Percentiles rank a stretch among this genome's conserved stretches.
These are phyloP conservation scores for Pteromalus puparum DNA, from an alignment of 1,140 invertebrate genomes.

Conservation along the genomic window DNA sequence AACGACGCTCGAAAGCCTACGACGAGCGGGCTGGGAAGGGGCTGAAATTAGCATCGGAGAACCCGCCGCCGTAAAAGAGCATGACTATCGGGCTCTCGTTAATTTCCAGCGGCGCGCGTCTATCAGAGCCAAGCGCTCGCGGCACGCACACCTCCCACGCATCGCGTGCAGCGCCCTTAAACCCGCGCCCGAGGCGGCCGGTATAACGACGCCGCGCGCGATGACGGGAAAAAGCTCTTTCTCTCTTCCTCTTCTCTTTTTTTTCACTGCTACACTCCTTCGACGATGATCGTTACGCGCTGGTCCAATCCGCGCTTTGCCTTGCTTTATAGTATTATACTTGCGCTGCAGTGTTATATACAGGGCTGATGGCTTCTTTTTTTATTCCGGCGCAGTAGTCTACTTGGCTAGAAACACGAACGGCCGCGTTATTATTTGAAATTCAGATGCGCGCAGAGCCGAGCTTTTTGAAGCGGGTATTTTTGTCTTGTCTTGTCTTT, in stretches of 20 bases:
- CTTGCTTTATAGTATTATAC: neutral
- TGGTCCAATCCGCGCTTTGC: neutral
- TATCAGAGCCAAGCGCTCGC: neutral
- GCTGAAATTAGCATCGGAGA: neutral
- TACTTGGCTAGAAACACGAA: slow-evolving; percentile 38
- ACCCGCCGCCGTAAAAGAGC: neutral
- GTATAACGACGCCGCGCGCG: neutral
- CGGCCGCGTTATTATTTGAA: slow-evolving; percentile 26
- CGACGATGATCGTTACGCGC: slow-evolving; percentile 17
- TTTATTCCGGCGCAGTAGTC: neutral
- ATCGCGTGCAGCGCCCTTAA: slow-evolving; percentile 19
- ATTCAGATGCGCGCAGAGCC: slow-evolving; percentile 7
- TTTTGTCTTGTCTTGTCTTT: no score
- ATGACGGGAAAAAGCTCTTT: neutral
- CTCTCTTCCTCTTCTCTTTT: neutral
- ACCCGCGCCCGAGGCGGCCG: neutral
- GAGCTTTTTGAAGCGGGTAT: no score
- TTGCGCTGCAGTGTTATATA: neutral
- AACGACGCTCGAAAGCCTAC: neutral
- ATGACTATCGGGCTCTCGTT: slow-evolving; percentile 29
- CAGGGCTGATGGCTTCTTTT: neutral
- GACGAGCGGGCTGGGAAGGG: no score
- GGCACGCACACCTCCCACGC: neutral
- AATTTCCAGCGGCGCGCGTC: slow-evolving; percentile 18
- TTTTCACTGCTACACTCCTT: neutral